Evolutionary conservation across 2,113 vertebrate genomes (phyloP).

Genomic region (Porphyrio hochstetteri): DNA sequence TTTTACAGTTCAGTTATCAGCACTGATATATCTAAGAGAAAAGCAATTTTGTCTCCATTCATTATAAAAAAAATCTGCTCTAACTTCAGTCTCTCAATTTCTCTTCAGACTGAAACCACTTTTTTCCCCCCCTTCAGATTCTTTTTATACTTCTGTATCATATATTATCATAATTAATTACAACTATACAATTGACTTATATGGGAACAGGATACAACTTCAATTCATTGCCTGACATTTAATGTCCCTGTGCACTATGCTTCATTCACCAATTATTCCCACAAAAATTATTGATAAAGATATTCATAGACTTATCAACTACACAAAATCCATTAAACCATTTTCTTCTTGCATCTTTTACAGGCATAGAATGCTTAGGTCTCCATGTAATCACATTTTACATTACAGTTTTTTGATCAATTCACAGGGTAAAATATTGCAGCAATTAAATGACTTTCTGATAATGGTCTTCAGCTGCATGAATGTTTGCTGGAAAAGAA

Average conservation of each 20-base stretch:
- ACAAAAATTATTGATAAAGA: not conserved
- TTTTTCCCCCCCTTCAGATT: not conserved
- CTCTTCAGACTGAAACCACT: not conserved
- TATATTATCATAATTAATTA: not conserved
- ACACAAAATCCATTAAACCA: not conserved
- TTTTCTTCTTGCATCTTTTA: not conserved
- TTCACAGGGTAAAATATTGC: not conserved
- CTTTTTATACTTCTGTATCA: not conserved
- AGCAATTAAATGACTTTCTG: not conserved
- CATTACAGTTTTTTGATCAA: not conserved
- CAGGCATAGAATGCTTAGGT: not conserved
- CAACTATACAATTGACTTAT: not conserved
- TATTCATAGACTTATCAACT: not conserved
- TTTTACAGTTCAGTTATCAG: not conserved
- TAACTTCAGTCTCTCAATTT: not conserved
- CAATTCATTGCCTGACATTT: not conserved
- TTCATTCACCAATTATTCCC: not conserved
- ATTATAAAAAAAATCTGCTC: not conserved
- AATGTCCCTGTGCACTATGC: not conserved
- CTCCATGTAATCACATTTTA: not conserved
- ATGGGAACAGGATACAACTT: not conserved
- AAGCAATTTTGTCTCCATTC: not conserved
- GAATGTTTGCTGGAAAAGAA: not conserved
- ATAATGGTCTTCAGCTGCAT: not conserved
- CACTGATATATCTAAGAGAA: not conserved